A percentile compares a stretch with the other conserved stretches of the same genome.
Conservation (phyloP, 53 echinoderm and acorn worm species). For the Antedon mediterranea region DNA sequence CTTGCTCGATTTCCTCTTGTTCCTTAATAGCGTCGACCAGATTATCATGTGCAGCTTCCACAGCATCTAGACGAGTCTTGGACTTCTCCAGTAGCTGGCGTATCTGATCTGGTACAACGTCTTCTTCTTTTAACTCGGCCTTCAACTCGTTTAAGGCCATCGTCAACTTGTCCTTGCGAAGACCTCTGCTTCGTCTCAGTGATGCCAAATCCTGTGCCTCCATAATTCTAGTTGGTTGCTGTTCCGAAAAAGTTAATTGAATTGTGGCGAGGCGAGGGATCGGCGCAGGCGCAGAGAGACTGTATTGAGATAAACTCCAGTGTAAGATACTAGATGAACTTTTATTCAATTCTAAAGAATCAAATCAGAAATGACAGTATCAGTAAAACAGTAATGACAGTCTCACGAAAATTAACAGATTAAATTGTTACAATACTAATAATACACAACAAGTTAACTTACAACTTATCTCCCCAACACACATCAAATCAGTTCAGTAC, state of each 20-base stretch:
- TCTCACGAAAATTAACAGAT: too few species aligned
- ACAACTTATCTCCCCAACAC: too few species aligned
- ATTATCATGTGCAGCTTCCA: conserved; percentile 18
- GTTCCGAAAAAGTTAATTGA: neutral
- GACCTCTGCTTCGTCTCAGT: neutral
- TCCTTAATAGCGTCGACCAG: conserved; percentile 8
- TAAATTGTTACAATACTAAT: too few species aligned
- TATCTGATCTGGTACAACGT: neutral
- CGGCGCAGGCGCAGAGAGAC: neutral
- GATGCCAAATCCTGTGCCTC: conserved; percentile 6
- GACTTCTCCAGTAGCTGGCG: conserved; percentile 5
- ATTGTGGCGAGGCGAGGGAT: conserved; percentile 1
- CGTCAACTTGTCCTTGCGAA: conserved; percentile 19
- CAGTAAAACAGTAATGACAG: too few species aligned
- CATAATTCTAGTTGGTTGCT: conserved; percentile 6
- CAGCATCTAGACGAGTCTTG: conserved; percentile 6
- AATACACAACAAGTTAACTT: too few species aligned
- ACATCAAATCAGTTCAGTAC: too few species aligned
- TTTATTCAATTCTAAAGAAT: too few species aligned
- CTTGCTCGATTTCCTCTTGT: conserved; percentile 9
- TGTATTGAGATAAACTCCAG: neutral
- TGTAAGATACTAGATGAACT: neutral
- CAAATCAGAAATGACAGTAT: too few species aligned
- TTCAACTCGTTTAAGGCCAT: conserved; percentile 11
- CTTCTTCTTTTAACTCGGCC: conserved; percentile 6